Percentiles rank a stretch among this genome's conserved stretches.
phyloP scores from a whole-genome alignment of 2,113 vertebrate species.

The Choloepus hoffmanni region DNA sequence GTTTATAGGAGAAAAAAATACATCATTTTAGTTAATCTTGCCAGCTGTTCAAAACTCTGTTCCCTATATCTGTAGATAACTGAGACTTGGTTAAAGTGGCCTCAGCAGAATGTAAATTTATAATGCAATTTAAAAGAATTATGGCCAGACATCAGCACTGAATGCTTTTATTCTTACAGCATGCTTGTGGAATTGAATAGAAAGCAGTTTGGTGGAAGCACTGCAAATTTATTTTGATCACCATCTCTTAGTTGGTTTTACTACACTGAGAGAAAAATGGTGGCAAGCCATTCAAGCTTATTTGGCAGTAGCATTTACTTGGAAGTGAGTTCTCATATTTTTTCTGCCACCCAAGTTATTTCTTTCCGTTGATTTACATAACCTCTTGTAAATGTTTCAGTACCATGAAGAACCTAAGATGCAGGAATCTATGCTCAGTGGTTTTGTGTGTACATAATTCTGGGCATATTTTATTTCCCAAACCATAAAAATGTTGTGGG shows the following conservation, averaged over 20 bases:
- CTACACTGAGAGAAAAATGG: conserved; percentile 67
- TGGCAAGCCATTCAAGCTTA: conserved; percentile 65
- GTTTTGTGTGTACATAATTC: conserved; percentile 1
- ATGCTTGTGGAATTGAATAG: conserved; percentile 56
- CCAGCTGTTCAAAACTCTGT: conserved; percentile 50
- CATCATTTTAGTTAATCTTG: conserved; percentile 73
- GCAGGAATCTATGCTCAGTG: neutral
- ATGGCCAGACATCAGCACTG: conserved; percentile 55
- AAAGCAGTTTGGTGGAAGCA: conserved; percentile 67
- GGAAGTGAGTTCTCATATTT: conserved; percentile 57
- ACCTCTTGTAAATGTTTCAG: conserved; percentile 58
- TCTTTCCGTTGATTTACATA: conserved; percentile 67
- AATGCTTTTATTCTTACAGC: conserved; percentile 66
- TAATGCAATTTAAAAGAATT: conserved; percentile 76
- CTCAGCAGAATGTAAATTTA: conserved; percentile 70
- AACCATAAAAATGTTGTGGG: conserved; percentile 37
- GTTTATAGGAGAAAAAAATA: neutral
- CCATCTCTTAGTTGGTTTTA: conserved; percentile 68
- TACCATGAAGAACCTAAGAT: conserved; percentile 36
- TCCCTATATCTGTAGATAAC: conserved; percentile 62
- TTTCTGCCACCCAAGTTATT: conserved; percentile 67
- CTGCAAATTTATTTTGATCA: conserved; percentile 74
- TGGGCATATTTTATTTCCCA: neutral
- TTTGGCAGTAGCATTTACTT: conserved; percentile 73
- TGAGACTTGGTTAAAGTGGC: conserved; percentile 75